Evolutionary conservation across 2,888 invertebrate genomes (phyloP).

Genomic region (Tenthredo livida): DNA sequence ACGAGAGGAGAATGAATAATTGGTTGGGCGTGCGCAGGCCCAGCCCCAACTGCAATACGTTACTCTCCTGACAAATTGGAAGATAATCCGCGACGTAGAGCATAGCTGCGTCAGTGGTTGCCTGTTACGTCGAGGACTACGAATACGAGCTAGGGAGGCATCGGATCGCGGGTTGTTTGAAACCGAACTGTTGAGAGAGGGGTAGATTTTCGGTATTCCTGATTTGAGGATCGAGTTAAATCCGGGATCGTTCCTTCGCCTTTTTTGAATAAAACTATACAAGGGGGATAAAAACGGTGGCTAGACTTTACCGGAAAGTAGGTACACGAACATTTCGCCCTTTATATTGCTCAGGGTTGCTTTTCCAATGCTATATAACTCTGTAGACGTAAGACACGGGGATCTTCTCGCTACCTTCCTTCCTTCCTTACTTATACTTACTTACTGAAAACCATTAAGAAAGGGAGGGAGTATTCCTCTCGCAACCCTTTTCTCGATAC

Average conservation of each 20-base stretch:
- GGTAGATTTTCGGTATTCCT: conserved; percentile 12
- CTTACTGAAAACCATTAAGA: not conserved
- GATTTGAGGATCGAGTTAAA: conserved; percentile 6
- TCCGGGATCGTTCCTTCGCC: not conserved
- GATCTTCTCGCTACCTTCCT: not conserved
- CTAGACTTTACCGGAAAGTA: not conserved
- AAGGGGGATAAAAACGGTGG: conserved; percentile 5
- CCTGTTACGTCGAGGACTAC: conserved; percentile 15
- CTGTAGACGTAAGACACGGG: not conserved
- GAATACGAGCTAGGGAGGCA: not conserved
- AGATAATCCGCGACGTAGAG: conserved; percentile 62
- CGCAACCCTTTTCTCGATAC: not conserved
- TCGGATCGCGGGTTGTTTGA: conserved; percentile 8
- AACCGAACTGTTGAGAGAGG: conserved; percentile 1
- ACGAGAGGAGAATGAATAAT: conserved; percentile 64
- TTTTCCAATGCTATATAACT: conserved; percentile 22
- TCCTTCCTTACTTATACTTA: not conserved
- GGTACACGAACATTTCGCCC: conserved; percentile 4
- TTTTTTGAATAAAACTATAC: conserved; percentile 1
- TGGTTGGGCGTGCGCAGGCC: conserved; percentile 60
- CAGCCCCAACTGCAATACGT: conserved; percentile 61
- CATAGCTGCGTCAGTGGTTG: conserved; percentile 38
- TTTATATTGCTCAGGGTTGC: conserved; percentile 9
- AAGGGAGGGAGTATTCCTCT: not conserved
- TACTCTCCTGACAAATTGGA: conserved; percentile 65